Percentiles rank a stretch among this genome's conserved stretches.
These are phyloP conservation scores for Coenobita brevimanus DNA, from an alignment of 1,140 invertebrate species.

Conservation along the genomic window DNA sequence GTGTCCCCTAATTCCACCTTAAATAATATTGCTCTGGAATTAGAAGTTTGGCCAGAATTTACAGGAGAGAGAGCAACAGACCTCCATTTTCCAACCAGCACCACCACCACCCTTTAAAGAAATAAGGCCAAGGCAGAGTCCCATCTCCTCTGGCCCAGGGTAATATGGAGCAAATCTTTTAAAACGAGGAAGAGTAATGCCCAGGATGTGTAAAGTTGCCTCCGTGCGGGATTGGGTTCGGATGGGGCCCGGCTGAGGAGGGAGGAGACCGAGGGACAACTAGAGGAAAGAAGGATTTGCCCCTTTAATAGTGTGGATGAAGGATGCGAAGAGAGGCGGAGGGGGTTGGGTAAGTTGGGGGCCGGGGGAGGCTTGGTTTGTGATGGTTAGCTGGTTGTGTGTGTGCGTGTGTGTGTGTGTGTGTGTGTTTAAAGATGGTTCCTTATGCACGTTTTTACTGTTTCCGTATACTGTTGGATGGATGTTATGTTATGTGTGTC, in stretches of 20 bases:
- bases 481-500: no score
- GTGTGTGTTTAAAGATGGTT: no score
- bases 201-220: constrained; percentile 31
- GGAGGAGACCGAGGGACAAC: constrained; percentile 17
- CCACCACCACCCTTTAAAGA: no score
- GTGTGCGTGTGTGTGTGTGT: no score
- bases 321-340: neutral
- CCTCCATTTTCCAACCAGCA: no score
- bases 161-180: constrained; percentile 59
- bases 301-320: constrained; percentile 17
- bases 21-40: no score
- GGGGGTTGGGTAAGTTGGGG: no score
- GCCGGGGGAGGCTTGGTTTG: neutral
- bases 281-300: constrained; percentile 41
- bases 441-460: no score
- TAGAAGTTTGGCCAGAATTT: no score
- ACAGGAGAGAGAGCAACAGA: no score
- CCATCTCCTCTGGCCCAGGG: neutral
- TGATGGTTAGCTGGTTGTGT: neutral
- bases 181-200: constrained; percentile 44
- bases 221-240: constrained; percentile 14
- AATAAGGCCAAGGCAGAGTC: neutral
- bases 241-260: constrained; percentile 22
- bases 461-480: no score
- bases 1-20: no score